Percentiles rank a stretch among this genome's conserved stretches.
Conservation (phyloP, 2,888 invertebrate species). For the Lasioglossum zephyrum region DNA sequence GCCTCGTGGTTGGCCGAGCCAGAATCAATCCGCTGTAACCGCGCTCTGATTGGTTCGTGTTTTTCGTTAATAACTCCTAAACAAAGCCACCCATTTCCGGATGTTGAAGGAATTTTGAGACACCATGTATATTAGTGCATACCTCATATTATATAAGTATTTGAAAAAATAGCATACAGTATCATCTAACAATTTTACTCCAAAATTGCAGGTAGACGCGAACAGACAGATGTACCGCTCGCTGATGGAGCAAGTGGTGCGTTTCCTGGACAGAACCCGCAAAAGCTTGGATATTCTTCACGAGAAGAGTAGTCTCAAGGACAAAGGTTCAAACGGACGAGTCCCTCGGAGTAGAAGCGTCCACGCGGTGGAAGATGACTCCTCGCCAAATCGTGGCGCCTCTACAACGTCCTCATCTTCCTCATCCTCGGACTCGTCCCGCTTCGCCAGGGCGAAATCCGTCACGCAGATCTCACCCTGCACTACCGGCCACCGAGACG, state of each 20-base stretch:
- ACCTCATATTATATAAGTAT: not conserved
- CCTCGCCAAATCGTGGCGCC: slow-evolving; percentile 68
- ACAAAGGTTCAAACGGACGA: slow-evolving; percentile 73
- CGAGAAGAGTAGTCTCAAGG: slow-evolving; percentile 77
- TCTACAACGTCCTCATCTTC: slow-evolving; percentile 58
- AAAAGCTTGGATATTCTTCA: slow-evolving; percentile 87
- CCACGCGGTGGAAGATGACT: slow-evolving; percentile 82
- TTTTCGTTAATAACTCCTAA: no score
- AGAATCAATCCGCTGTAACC: no score
- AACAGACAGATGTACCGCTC: slow-evolving; percentile 91
- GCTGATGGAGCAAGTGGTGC: slow-evolving; percentile 89
- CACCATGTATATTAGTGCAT: no score
- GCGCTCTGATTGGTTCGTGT: no score
- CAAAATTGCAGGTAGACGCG: slow-evolving; percentile 87
- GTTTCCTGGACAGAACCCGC: slow-evolving; percentile 89
- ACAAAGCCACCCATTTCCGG: no score
- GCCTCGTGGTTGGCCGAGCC: no score
- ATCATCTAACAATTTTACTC: not conserved
- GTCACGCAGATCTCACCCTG: slow-evolving; percentile 83
- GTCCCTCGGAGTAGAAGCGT: slow-evolving; percentile 86
- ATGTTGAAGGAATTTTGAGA: no score
- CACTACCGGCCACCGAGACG: slow-evolving; percentile 85
- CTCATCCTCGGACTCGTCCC: slow-evolving; percentile 65
- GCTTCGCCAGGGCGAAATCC: slow-evolving; percentile 83
- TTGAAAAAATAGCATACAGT: not conserved